Conservation (phyloP, 64 coral and sea anemone genomes). For the Anthopleura sola region DNA sequence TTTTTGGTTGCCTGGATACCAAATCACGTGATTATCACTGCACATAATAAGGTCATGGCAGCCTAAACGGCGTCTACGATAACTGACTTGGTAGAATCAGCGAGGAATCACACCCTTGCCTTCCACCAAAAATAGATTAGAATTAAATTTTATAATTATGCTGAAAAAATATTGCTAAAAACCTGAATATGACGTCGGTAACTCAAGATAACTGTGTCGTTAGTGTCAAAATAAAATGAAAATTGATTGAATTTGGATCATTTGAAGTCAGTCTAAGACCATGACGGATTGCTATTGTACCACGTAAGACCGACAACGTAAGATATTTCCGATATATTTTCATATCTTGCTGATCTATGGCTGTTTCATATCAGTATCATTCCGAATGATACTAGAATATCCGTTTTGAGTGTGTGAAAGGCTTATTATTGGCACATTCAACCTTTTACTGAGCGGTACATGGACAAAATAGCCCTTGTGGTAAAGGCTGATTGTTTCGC, state of each 20-base stretch:
- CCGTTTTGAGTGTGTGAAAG: background rate
- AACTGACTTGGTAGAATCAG: too few species aligned
- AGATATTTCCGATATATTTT: background rate
- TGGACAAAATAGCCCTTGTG: background rate
- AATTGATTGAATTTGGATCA: background rate
- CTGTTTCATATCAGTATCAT: conserved; percentile 3
- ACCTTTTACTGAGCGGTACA: background rate
- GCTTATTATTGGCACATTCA: background rate
- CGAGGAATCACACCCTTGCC: too few species aligned
- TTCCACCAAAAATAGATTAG: too few species aligned
- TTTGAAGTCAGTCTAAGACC: background rate
- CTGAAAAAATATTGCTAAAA: background rate
- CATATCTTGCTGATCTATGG: background rate
- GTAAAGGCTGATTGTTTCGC: background rate
- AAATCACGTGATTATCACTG: background rate
- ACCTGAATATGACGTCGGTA: background rate
- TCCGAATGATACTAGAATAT: background rate
- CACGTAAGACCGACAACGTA: background rate
- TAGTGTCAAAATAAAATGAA: too few species aligned
- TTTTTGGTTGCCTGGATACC: background rate
- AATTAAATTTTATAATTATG: too few species aligned
- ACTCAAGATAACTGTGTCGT: background rate
- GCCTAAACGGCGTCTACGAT: too few species aligned
- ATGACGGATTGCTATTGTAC: background rate
- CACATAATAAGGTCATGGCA: background rate